Evolutionary conservation across 1,140 invertebrate genomes (phyloP), one percentile per base, ranked within the genome.

Genomic region (Drosophila littoralis): DNA sequence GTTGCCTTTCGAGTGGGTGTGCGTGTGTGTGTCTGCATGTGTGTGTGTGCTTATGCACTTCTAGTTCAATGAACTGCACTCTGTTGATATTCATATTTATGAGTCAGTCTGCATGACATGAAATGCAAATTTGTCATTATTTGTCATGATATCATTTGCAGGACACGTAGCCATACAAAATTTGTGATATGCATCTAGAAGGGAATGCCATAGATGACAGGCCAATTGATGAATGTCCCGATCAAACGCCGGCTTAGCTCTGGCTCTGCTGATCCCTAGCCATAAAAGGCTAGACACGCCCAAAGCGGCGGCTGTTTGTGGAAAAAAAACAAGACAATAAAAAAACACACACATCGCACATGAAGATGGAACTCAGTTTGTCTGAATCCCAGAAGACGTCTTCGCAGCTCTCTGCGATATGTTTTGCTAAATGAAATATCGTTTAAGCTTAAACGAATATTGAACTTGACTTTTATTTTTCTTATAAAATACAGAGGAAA

Each of bases 71-170:
- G 84, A 59, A 50, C 76, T 67, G 69, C 2, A 5, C 46, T 28
- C 43, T 59, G 50, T 79, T 79, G 76, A 79, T 88, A 83, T 72
- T 77, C 63, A 66, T 79, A 86, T 86, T 85, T 86, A 86, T 86
- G 66, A 73, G 48, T 73, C 70, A 69, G 51, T n/a, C 48, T 69
- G 72, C 72, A 50, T 75, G 80, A 64, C 80, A 76, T 75, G 78
- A 70, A 77, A 77, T 57, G 82, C 64, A 69, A 68, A 83, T 77
- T 88, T 86, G 83, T 78, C 83, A 86, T 66, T 74, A 79, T 83
- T 83, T 86, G 83, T 83, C 84, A 83, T 60, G 76, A 60, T 64
- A 82, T 28, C 22, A 5, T 75, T 68, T 68, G 64, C 70, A 60
- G 64, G 64, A 59, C 64, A 73, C 64, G 70, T 73, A 66, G 63